Evolutionary conservation across 2,113 vertebrate genomes (phyloP).

Genomic region (Macrotis lagotis): DNA sequence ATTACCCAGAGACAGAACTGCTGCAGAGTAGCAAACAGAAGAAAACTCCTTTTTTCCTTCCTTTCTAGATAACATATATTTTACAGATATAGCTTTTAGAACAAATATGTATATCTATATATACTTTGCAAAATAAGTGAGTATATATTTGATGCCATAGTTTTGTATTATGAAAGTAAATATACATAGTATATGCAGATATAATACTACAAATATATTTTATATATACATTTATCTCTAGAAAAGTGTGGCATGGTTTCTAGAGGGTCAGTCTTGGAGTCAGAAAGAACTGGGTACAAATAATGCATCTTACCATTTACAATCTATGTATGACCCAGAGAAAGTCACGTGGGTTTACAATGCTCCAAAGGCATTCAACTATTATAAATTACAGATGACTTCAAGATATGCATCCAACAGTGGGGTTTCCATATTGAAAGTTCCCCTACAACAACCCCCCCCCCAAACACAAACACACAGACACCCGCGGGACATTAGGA

Average conservation of each 20-base stretch:
- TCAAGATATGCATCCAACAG: neutral
- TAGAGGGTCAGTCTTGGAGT: neutral
- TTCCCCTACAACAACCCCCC: neutral
- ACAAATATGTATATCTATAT: neutral
- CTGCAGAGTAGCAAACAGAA: neutral
- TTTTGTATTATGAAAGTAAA: neutral
- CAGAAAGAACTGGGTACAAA: neutral
- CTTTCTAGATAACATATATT: neutral
- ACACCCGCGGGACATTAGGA: neutral
- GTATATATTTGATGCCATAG: neutral
- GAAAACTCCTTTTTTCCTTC: neutral
- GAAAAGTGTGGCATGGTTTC: neutral
- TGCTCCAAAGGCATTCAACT: neutral
- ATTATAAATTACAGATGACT: neutral
- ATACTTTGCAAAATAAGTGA: neutral
- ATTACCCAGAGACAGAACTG: neutral
- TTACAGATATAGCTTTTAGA: neutral
- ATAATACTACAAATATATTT: neutral
- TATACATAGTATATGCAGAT: neutral
- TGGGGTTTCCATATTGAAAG: neutral
- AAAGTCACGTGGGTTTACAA: neutral
- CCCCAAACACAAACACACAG: neutral
- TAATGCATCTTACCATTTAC: neutral
- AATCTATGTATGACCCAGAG: neutral
- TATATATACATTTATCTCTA: neutral